phyloP scores from a whole-genome alignment of 2,888 invertebrate genomes.

The Charanyca ferruginea region DNA sequence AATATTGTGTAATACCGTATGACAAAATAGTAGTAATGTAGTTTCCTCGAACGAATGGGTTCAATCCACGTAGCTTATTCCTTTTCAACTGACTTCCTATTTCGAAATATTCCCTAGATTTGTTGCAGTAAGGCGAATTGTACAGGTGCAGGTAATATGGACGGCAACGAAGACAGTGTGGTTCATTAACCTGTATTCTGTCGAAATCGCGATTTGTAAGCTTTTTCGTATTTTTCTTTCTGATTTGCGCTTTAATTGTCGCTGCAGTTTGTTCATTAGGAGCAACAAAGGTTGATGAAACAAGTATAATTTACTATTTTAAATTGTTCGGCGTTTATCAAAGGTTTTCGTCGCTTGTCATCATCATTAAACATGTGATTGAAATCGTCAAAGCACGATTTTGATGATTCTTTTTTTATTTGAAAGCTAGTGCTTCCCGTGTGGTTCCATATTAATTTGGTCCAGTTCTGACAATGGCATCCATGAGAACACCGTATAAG shows the following conservation, averaged over 20 bases:
- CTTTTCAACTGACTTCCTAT: conserved; percentile 34
- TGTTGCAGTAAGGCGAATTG: conserved; percentile 43
- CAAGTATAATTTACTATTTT: neutral
- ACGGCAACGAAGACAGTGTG: conserved; percentile 23
- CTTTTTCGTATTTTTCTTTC: conserved; percentile 21
- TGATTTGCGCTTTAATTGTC: conserved; percentile 10
- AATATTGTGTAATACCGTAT: conserved; percentile 11
- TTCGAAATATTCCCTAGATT: conserved; percentile 40
- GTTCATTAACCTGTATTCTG: conserved; percentile 40
- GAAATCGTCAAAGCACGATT: conserved; percentile 25
- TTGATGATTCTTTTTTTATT: too few relatives aligned
- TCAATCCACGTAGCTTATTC: conserved; percentile 43
- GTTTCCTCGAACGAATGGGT: conserved; percentile 36
- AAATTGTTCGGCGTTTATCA: neutral
- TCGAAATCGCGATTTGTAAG: conserved; percentile 29
- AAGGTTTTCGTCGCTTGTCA: conserved; percentile 5
- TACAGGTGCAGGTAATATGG: conserved; percentile 18
- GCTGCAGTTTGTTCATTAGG: conserved; percentile 28
- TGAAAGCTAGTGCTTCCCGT: too few relatives aligned
- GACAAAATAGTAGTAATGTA: conserved; percentile 37
- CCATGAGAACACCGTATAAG: too few relatives aligned
- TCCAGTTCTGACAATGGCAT: too few relatives aligned
- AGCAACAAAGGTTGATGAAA: neutral
- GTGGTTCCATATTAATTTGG: too few relatives aligned
- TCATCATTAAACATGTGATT: conserved; percentile 18